A percentile compares a stretch with the other conserved stretches of the same genome.
phyloP scores from a whole-genome alignment of 1,140 invertebrate species.

The Dendrolimus punctatus region DNA sequence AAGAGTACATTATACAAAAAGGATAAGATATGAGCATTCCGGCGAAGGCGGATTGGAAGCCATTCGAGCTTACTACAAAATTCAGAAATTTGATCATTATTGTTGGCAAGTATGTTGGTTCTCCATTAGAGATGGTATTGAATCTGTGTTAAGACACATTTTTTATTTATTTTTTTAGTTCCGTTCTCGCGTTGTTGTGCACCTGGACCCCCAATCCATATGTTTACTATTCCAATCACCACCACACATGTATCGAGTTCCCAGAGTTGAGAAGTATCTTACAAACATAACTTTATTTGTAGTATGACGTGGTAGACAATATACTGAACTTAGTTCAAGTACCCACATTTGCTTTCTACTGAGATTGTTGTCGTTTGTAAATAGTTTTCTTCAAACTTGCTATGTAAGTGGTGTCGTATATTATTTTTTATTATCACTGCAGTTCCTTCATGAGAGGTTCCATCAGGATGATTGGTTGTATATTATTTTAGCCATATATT shows the following conservation, averaged over 20 bases:
- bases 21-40: too few species aligned
- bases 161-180: constrained; percentile 20
- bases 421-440: constrained; percentile 6
- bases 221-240: constrained; percentile 49
- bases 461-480: too few species aligned
- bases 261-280: constrained; percentile 35
- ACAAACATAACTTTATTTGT: constrained; percentile 25
- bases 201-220: constrained; percentile 27
- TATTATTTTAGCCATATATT: too few species aligned
- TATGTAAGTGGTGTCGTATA: constrained; percentile 15
- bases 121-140: constrained; percentile 18
- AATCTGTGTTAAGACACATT: constrained; percentile 13
- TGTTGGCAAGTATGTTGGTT: constrained; percentile 36
- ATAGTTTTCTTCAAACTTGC: background rate
- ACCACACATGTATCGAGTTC: constrained; percentile 36
- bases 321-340: constrained; percentile 31
- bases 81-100: constrained; percentile 36
- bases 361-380: constrained; percentile 29
- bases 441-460: constrained; percentile 5
- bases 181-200: constrained; percentile 14
- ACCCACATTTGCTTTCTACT: constrained; percentile 15
- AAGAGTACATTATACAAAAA: too few species aligned
- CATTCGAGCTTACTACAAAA: too few species aligned
- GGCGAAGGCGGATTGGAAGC: too few species aligned
- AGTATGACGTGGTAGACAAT: constrained; percentile 37